Conservation (phyloP, 1,140 invertebrate genomes). For the Drosophila guanche region DNA sequence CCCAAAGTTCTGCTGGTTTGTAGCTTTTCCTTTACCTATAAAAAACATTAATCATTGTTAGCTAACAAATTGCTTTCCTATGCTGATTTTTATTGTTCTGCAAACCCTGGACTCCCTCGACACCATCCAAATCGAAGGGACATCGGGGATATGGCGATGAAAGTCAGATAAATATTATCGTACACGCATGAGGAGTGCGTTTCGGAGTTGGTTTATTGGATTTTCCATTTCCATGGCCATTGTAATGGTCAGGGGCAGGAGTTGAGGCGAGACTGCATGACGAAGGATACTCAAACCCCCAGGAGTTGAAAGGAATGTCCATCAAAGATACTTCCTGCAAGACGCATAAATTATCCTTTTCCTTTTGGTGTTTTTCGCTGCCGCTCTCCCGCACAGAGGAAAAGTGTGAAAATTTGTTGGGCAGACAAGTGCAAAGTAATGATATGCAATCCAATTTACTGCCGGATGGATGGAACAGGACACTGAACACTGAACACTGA, state of each 20-base stretch:
- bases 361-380: slow-evolving; percentile 24
- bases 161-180: slow-evolving; percentile 65
- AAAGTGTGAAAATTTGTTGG: slow-evolving; percentile 74
- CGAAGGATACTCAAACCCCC: slow-evolving; percentile 29
- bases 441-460: slow-evolving; percentile 80
- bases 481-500: not conserved
- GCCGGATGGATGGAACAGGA: slow-evolving; percentile 29
- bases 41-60: slow-evolving; percentile 70
- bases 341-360: slow-evolving; percentile 80
- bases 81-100: slow-evolving; percentile 50
- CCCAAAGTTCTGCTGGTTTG: not conserved
- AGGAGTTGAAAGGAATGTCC: slow-evolving; percentile 65
- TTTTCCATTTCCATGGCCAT: slow-evolving; percentile 41
- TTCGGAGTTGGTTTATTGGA: slow-evolving; percentile 66
- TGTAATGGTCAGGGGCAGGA: slow-evolving; percentile 12
- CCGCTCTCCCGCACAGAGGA: slow-evolving; percentile 5
- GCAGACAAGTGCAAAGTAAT: slow-evolving; percentile 80
- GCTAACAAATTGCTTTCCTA: slow-evolving; percentile 63
- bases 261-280: no score
- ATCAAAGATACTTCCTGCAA: slow-evolving; percentile 52
- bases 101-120: not conserved
- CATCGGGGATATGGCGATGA: not conserved
- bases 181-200: slow-evolving; percentile 49
- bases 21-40: not conserved
- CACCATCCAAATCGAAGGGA: not conserved